phyloP scores from a whole-genome alignment of 2,113 vertebrate species.

The Perca fluviatilis region DNA sequence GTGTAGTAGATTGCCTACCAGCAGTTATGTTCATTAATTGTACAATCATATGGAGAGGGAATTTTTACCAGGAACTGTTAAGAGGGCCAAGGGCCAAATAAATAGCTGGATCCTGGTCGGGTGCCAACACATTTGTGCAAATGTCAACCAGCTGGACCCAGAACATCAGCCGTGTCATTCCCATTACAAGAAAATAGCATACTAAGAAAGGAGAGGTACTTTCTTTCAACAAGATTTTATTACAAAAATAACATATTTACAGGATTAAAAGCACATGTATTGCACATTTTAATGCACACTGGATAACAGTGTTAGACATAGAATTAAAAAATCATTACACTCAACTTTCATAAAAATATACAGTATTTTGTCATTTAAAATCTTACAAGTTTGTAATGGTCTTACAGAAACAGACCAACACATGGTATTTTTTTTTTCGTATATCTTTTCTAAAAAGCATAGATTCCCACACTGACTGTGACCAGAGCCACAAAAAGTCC shows the following conservation, averaged over 20 bases:
- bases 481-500: conserved; percentile 78
- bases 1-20: not conserved
- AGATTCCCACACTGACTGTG: conserved; percentile 79
- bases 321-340: not conserved
- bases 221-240: conserved; percentile 38
- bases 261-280: conserved; percentile 21
- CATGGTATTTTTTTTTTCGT: not conserved
- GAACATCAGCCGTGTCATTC: conserved; percentile 33
- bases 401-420: not conserved
- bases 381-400: not conserved
- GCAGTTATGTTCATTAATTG: not conserved
- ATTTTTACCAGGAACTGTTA: not conserved
- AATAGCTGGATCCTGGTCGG: conserved; percentile 20
- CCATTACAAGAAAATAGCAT: conserved; percentile 1
- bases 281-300: conserved; percentile 23
- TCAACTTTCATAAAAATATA: not conserved
- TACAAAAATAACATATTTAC: conserved; percentile 51
- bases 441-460: conserved; percentile 58
- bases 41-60: not conserved
- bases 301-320: not conserved
- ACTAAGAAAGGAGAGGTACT: not conserved
- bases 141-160: conserved; percentile 50
- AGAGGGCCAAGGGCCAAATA: conserved; percentile 18
- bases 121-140: conserved; percentile 40
- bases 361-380: conserved; percentile 3